phyloP scores from a whole-genome alignment of 2,888 invertebrate genomes.

The Spisula subtruncata region DNA sequence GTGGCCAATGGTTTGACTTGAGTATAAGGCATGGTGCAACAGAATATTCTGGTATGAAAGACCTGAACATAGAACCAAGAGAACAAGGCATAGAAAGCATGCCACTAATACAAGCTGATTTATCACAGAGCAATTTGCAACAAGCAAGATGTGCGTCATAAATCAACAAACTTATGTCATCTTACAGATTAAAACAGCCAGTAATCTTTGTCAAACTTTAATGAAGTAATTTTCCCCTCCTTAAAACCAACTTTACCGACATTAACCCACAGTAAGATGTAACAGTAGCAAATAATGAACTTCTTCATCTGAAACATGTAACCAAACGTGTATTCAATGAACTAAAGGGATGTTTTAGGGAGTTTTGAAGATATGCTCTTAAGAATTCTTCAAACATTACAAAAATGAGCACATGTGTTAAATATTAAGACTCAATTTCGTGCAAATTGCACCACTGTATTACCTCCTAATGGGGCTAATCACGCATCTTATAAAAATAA shows the following conservation, averaged over 20 bases:
- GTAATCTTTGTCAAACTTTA: neutral
- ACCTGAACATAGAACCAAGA: neutral
- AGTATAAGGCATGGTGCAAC: no score
- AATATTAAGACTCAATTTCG: slow-evolving; percentile 1
- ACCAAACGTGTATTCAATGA: neutral
- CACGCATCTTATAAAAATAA: neutral
- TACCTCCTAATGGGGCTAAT: neutral
- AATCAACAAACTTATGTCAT: neutral
- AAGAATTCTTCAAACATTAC: neutral
- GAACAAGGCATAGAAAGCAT: neutral
- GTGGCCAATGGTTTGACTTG: no score
- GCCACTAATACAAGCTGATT: neutral
- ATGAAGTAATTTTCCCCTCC: neutral
- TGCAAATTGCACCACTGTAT: neutral
- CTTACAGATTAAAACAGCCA: neutral
- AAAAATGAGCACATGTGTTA: neutral
- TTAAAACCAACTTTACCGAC: neutral
- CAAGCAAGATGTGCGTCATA: neutral
- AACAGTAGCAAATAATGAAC: neutral
- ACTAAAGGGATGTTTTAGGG: neutral
- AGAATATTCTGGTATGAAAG: no score
- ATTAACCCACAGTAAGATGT: neutral
- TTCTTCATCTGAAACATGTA: neutral
- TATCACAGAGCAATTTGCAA: neutral
- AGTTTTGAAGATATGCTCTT: neutral